phyloP scores from a whole-genome alignment of 1,140 invertebrate genomes.

The honey bee (Apis mellifera) region Amel_HAv3.1 CM009944.2:6307501-6308000 shows the following conservation, averaged over 20 bases:
- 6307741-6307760: slow-evolving; percentile 2
- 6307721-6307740: slow-evolving; percentile 34
- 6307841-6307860: slow-evolving; percentile 18
- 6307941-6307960: slow-evolving; percentile 68
- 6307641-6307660: slow-evolving; percentile 29
- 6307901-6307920: slow-evolving; percentile 65
- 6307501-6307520: no score
- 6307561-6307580: no score
- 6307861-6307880: slow-evolving; percentile 60
- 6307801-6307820: not conserved
- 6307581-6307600: not conserved
- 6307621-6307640: no score
- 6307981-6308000: slow-evolving; percentile 6
- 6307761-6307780: not conserved
- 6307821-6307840: not conserved
- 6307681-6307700: slow-evolving; percentile 52
- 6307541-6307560: no score
- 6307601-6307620: no score
- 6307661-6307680: slow-evolving; percentile 52
- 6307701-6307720: slow-evolving; percentile 32
- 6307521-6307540: no score
- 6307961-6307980: slow-evolving; percentile 48
- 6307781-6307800: not conserved
- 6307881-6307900: slow-evolving; percentile 70
- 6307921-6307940: slow-evolving; percentile 68